These are phyloP conservation scores for Drosophila guanche DNA, from an alignment of 1,140 invertebrate species.

Conservation along the genomic window DNA sequence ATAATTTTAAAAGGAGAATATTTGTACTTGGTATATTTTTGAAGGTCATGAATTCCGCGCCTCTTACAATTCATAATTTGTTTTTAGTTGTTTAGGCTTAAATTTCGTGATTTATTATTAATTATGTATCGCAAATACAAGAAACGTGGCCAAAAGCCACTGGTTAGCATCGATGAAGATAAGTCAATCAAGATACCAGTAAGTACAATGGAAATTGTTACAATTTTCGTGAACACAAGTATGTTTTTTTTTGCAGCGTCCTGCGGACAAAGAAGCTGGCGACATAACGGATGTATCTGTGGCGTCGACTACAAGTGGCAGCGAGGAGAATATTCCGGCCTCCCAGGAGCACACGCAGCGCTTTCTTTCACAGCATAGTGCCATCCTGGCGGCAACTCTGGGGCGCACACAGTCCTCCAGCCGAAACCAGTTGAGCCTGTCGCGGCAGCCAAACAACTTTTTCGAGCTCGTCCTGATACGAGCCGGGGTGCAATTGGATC, in stretches of 20 bases:
- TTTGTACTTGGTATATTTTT: too few relatives aligned
- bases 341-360: slow-evolving; percentile 80
- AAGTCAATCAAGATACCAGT: slow-evolving; percentile 70
- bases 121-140: slow-evolving; percentile 57
- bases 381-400: slow-evolving; percentile 63
- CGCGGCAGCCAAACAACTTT: slow-evolving; percentile 76
- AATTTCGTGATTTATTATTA: background rate
- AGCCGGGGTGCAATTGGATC: slow-evolving; percentile 70
- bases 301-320: slow-evolving; percentile 30
- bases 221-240: background rate
- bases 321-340: slow-evolving; percentile 76
- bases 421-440: slow-evolving; percentile 26
- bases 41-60: background rate
- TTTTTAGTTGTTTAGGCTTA: background rate
- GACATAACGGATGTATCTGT: slow-evolving; percentile 40
- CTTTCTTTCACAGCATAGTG: slow-evolving; percentile 78
- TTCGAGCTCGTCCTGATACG: slow-evolving; percentile 74
- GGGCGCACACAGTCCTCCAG: slow-evolving; percentile 70
- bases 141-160: slow-evolving; percentile 37
- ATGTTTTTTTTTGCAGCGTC: slow-evolving; percentile 32
- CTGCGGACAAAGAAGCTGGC: slow-evolving; percentile 2
- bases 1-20: too few relatives aligned
- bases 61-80: slow-evolving; percentile 20
- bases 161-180: slow-evolving; percentile 75
- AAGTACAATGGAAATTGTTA: slow-evolving; percentile 3